A percentile compares a stretch with the other conserved stretches of the same genome.
phyloP scores from a whole-genome alignment of 92 coral and sea anemone genomes.

The Actinernus sp. region DNA sequence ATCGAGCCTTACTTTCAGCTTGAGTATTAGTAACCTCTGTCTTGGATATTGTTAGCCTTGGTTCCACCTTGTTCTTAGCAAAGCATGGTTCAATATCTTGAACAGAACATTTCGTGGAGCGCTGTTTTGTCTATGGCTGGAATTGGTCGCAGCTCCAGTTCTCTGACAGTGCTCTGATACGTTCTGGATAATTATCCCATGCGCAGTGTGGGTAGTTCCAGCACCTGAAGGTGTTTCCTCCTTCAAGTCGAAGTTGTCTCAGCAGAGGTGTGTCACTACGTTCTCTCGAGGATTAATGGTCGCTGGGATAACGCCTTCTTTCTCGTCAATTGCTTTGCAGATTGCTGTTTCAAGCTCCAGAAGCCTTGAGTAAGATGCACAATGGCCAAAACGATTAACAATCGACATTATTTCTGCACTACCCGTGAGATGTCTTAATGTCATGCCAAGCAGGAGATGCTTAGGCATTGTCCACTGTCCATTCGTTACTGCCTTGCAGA shows the following conservation, averaged over 20 bases:
- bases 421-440: conserved; percentile 6
- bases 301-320: conserved; percentile 8
- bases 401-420: conserved; percentile 4
- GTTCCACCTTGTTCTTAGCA: conserved; percentile 21
- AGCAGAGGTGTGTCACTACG: conserved; percentile 13
- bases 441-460: conserved; percentile 13
- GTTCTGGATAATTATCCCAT: conserved; percentile 45
- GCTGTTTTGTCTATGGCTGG: conserved; percentile 7
- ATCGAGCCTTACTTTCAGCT: conserved; percentile 16
- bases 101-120: conserved; percentile 5
- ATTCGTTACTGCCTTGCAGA: conserved; percentile 15
- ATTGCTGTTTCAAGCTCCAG: conserved; percentile 17
- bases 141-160: not conserved
- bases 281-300: not conserved
- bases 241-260: conserved; percentile 29
- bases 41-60: conserved; percentile 13
- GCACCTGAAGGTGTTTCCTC: conserved; percentile 32
- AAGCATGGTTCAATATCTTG: conserved; percentile 20
- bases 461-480: conserved; percentile 29
- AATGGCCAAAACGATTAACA: not conserved
- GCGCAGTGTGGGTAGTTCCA: conserved; percentile 29
- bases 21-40: conserved; percentile 3
- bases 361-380: conserved; percentile 5
- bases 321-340: conserved; percentile 1
- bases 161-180: not conserved